Evolutionary conservation across 2,797 vertebrate species (phyloP), one percentile per base, ranked within the genome.

Genomic region (Acanthopagrus latus): DNA sequence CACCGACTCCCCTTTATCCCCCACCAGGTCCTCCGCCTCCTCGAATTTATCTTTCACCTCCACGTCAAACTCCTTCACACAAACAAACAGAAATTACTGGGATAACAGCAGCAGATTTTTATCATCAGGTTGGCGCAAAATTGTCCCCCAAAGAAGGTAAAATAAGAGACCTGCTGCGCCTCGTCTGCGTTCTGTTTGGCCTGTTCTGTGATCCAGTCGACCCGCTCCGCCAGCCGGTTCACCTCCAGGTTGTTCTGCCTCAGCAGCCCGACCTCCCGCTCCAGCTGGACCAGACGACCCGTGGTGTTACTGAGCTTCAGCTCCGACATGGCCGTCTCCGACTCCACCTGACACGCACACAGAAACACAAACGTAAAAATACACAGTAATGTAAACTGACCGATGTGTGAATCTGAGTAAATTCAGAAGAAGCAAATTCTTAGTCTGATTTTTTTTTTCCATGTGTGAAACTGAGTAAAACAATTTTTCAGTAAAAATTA

Each of bases 241-340:
- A 94, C 95, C 67, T 96, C 94, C 68, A 88, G 86, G 64, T 92
- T 88, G 87, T 95, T 97, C 84, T 95, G 93, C 59, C 95, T 94
- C 25, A 99, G 95, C 62, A 95, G 88, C 46, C 95, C 94, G 16
- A 97, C 92, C 1, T 95, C 96, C 69, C 65, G 94, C 86, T 98
- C 96, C 16, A 99, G 94, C 84, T 96, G 94, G 2, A 94, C 78
- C 83, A 99, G 92, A 1, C 96, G 96, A 54, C 92, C 88, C 1
- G 96, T 98, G 41, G 96, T 95, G 10, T 96, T 97, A 67, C 95
- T 95, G 83, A 99, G 83, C 0, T 93, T 96, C 91, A 97, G 95
- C 94, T 99, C 97, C 0, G 97, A 96, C 25, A 68, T 88, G 27
- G 92, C 95, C 0, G 97, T 97, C 93, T 97, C 96, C 1, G 96